Evolutionary conservation across 1,140 invertebrate species (phyloP), one percentile per base, ranked within the genome.

Genomic region (Drosophila navojoa): DNA sequence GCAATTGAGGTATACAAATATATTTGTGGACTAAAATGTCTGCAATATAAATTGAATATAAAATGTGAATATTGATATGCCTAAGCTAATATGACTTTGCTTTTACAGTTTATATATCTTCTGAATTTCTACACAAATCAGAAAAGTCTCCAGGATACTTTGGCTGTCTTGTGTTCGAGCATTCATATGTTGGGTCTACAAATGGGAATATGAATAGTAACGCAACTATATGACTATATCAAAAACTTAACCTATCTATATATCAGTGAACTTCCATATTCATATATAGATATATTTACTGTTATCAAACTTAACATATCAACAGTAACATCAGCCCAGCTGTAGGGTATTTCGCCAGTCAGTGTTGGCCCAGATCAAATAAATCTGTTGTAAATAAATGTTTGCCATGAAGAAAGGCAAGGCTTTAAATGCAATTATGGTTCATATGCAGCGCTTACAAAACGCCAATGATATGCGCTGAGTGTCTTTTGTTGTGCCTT

Each of bases 401-500:
- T 76, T 87, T 79, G 69, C 71, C 11, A 53, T 62, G 66, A 49
- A 70, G 49, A 64, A 66, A 59, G 49, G 66, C 72, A 82, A 82
- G 69, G 59, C 84, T 79, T 82, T 79, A 89, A 87, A 87, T 87
- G 84, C 82, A 87, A 87, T 87, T 87, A 87, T 71, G 76, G 53
- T 49, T 68, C 52, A 73, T 82, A 58, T 67, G 71, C 62, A 52
- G 71, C 70, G 63, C 57, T 64, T 55, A 71, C 42, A 77, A 77
- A 74, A 79, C 79, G 82, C 84, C 82, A 87, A 87, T 87, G 82
- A 87, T 87, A 87, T 74, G 82, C 64, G 55, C 47, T 79, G 72
- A 89, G 79, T 87, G 70, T 87, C 82, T 77, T 87, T 87, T 87
- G 82, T 87, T 87, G 84, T 82, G 79, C 70, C 66, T 89, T 60